Base-by-base conservation (phyloP, 2,113 vertebrate genomes). In the Cyprinodon variegatus region DNA sequence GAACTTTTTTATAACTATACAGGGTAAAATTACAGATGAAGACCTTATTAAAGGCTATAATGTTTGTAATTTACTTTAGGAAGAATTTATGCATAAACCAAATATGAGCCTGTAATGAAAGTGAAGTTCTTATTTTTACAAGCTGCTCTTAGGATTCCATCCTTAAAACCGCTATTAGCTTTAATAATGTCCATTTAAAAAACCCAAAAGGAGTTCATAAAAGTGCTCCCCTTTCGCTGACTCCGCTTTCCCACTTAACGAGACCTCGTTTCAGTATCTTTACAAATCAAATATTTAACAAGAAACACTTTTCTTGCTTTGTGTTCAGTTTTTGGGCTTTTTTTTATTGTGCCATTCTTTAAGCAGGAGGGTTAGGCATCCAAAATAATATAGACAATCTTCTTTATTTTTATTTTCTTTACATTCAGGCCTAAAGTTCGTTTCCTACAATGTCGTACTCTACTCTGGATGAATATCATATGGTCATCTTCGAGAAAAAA, bases 181-280 rank as follows among this genome's bases (percentile, higher is more conserved):
- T 57, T 62, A 29, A 75, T 59, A 65, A 68, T 62, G 50, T 59
- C 60, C 29, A 37, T 60, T 77, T 76, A 57, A 0, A 20, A 39
- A 11, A 40, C 61, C 8, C 45, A 66, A 57, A 62, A 75, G 64
- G 64, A 3, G 63, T 68, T 68, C 11, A 63, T 73, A 70, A 76
- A 82, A 74, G 15, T 36, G 46, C 59, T 74, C 67, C 14, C 36
- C 36, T 59, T 48, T n/a, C 12, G 17, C n/a, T 83, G 62, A 76
- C 57, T 65, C 74, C 37, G 15, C 72, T 61, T 85, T 72, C 65
- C 62, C 40, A 22, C 22, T 45, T 50, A 68, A 6, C 67, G 53
- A 13, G 74, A 68, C 70, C 76, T 74, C 69, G 72, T 15, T 71
- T 81, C 65, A 68, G 72, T 72, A 8, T 4, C 17, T 57, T 57